Conservation (phyloP, 2,113 vertebrate species). For the Sapajus apella region DNA sequence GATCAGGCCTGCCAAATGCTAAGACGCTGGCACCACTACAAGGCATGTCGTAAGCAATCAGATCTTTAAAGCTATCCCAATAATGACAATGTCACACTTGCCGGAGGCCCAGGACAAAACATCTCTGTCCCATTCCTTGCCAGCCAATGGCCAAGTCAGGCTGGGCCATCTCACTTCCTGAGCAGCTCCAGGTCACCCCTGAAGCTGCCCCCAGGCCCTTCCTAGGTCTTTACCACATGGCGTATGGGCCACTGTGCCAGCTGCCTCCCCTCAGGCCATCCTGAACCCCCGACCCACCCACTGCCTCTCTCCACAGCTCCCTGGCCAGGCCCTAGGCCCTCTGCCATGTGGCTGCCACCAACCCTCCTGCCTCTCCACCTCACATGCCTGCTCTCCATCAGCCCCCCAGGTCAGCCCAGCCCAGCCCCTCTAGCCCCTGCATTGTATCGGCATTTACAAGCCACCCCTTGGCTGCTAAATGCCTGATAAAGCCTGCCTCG, state of each 20-base stretch:
- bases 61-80: not conserved
- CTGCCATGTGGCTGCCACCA: not conserved
- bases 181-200: not conserved
- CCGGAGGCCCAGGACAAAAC: not conserved
- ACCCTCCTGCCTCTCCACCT: not conserved
- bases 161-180: not conserved
- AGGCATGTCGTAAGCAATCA: not conserved
- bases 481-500: not conserved
- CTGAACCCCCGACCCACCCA: not conserved
- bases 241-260: not conserved
- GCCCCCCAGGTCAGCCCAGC: not conserved
- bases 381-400: not conserved
- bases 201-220: not conserved
- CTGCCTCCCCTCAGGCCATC: not conserved
- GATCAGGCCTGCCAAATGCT: not conserved
- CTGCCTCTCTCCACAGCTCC: not conserved
- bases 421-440: not conserved
- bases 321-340: not conserved
- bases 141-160: not conserved
- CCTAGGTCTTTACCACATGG: too few species aligned
- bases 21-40: accelerated
- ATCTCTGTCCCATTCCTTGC: not conserved
- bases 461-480: not conserved
- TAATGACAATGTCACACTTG: not conserved
- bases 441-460: not conserved